Evolutionary conservation across 1,140 invertebrate genomes (phyloP).

Genomic region (Whitmania pigra): DNA sequence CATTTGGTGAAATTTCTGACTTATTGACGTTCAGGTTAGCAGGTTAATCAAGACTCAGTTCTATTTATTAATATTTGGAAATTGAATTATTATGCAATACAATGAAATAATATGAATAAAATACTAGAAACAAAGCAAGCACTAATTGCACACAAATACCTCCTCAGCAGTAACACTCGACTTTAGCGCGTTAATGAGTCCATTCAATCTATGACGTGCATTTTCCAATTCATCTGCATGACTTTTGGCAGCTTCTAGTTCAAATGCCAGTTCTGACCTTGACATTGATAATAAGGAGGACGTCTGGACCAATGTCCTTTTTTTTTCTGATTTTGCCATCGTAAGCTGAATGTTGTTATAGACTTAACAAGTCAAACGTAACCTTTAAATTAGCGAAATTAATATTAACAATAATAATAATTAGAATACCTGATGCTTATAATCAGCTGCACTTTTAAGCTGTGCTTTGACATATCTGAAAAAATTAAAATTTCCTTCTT

Average conservation of each 20-base stretch:
- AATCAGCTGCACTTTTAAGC: slow-evolving; percentile 32
- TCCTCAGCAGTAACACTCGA: slow-evolving; percentile 5
- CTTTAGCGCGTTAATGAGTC: slow-evolving; percentile 29
- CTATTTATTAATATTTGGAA: neutral
- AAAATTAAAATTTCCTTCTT: too few relatives aligned
- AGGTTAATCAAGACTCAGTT: neutral
- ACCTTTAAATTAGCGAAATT: too few relatives aligned
- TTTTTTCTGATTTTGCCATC: slow-evolving; percentile 29
- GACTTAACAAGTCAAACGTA: too few relatives aligned
- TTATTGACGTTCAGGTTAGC: neutral
- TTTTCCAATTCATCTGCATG: slow-evolving; percentile 28
- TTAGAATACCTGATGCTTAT: slow-evolving; percentile 23
- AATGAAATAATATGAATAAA: too few relatives aligned
- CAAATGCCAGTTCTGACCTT: slow-evolving; percentile 30
- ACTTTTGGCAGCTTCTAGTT: slow-evolving; percentile 28
- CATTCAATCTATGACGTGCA: slow-evolving; percentile 27
- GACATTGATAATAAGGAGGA: slow-evolving; percentile 31
- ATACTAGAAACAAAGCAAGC: too few relatives aligned
- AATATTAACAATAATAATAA: neutral
- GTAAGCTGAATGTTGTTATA: slow-evolving; percentile 27
- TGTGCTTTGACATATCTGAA: slow-evolving; percentile 29
- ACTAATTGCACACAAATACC: neutral
- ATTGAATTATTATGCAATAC: too few relatives aligned
- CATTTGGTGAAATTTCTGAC: too few relatives aligned
- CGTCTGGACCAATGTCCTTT: slow-evolving; percentile 30